Evolutionary conservation across 1,140 invertebrate genomes (phyloP).

Genomic region (Drosophila athabasca): DNA sequence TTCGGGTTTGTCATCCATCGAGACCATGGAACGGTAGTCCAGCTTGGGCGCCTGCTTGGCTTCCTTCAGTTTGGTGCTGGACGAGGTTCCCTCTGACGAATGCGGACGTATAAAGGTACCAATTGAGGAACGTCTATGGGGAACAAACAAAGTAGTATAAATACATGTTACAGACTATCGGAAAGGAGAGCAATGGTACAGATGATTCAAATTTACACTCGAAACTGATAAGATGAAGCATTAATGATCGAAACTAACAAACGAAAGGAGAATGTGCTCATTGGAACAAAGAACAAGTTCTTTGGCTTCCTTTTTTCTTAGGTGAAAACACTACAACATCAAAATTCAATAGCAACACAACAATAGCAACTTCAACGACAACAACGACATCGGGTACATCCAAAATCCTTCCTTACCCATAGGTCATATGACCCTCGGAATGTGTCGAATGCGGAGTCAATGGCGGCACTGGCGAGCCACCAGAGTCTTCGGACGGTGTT

Average conservation of each 20-base stretch:
- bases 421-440: slow-evolving; percentile 83
- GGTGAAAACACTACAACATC: slow-evolving; percentile 36
- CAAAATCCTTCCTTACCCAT: slow-evolving; percentile 78
- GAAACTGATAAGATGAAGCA: slow-evolving; percentile 22
- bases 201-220: slow-evolving; percentile 43
- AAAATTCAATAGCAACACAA: slow-evolving; percentile 45
- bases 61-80: slow-evolving; percentile 85
- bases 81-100: slow-evolving; percentile 90
- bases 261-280: slow-evolving; percentile 22
- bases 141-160: background rate
- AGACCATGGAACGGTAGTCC: slow-evolving; percentile 96
- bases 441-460: slow-evolving; percentile 84
- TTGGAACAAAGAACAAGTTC: slow-evolving; percentile 1
- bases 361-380: slow-evolving; percentile 43
- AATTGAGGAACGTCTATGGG: slow-evolving; percentile 81
- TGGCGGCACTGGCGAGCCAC: slow-evolving; percentile 85
- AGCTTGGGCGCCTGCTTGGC: slow-evolving; percentile 87
- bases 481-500: slow-evolving; percentile 93
- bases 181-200: slow-evolving; percentile 1
- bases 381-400: slow-evolving; percentile 27
- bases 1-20: slow-evolving; percentile 96
- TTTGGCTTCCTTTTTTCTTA: slow-evolving; percentile 21
- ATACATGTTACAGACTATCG: background rate
- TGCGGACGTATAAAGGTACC: slow-evolving; percentile 83
- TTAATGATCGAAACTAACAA: slow-evolving; percentile 4